phyloP scores from a whole-genome alignment of 30 jellyfish, hydroid and myxozoan species.

The Hydractinia echinata region DNA sequence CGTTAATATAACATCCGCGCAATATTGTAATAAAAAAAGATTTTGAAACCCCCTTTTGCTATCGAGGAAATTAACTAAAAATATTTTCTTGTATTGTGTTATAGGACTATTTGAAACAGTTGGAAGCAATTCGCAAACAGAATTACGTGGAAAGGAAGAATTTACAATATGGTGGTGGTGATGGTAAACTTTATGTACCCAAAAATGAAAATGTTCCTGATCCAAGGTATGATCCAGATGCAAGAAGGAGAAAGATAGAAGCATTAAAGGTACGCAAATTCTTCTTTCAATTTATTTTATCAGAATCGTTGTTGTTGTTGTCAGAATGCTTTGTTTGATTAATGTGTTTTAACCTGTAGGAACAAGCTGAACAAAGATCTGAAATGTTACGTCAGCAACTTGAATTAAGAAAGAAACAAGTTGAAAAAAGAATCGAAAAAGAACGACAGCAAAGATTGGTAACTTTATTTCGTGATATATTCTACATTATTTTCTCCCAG shows the following conservation, averaged over 20 bases:
- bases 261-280: constrained; percentile 66
- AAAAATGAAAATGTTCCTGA: constrained; percentile 29
- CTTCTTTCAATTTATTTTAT: background rate
- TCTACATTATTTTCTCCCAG: too few relatives aligned
- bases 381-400: constrained; percentile 52
- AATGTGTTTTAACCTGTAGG: constrained; percentile 23
- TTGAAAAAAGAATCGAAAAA: constrained; percentile 53
- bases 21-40: background rate
- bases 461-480: background rate
- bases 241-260: constrained; percentile 71
- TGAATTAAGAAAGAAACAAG: constrained; percentile 47
- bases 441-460: constrained; percentile 51
- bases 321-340: background rate
- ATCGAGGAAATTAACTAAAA: too few relatives aligned
- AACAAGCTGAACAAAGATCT: constrained; percentile 88
- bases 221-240: constrained; percentile 84
- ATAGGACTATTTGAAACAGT: constrained; percentile 69
- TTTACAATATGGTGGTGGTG: constrained; percentile 31
- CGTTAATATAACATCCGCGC: too few relatives aligned
- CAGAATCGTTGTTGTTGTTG: background rate
- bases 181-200: constrained; percentile 21
- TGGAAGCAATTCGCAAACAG: constrained; percentile 78
- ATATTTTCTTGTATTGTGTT: background rate
- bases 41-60: background rate
- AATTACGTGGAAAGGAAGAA: constrained; percentile 63